Base-by-base conservation (phyloP, 2,797 vertebrate genomes). In the Lateolabrax maculatus region DNA sequence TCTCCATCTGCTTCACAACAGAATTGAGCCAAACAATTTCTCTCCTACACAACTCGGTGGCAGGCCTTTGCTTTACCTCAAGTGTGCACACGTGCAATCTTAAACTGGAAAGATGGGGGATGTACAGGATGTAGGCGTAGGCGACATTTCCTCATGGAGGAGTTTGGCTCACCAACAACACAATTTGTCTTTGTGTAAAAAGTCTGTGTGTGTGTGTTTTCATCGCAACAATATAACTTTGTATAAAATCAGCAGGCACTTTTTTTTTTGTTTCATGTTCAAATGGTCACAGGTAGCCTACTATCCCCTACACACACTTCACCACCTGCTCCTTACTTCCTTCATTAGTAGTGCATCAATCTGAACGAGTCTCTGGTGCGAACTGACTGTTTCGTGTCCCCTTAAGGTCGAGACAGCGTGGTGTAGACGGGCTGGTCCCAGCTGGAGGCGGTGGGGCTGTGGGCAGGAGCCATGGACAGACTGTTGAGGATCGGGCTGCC, bases 361-460 rank as follows among this genome's bases (percentile, higher is more conserved):
- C 85, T 88, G 85, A 53, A 77, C 75, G 89, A 90, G 87, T 89
- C 91, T 12, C 41, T 77, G 77, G 82, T 78, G 69, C 25, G 25
- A 73, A 75, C 48, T 39, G 75, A 84, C 49, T 21, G 71, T 64
- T 27, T 80, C 61, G 68, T 44, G 56, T 63, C 72, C 83, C 84
- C 81, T 91, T 95, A 99, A 79, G 97, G 98, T 86, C 98, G 74
- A 75, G 96, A 98, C 90, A 99, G 94, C 9, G 98, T 98, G 68
- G 98, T 99, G 91, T 99, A 99, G 90, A 99, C 96, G 0, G 98
- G 98, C 94, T 99, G 98, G 83, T 99, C 98, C 98, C 98, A 99
- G 94, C 94, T 97, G 77, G 93, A 85, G 69, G 97, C 86, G 0
- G 94, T 93, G 71, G 98, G 97, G 93, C 97, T 98, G 95, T 99